Evolutionary conservation across 1,140 invertebrate genomes (phyloP).

Genomic region (Camponotus floridanus): DNA sequence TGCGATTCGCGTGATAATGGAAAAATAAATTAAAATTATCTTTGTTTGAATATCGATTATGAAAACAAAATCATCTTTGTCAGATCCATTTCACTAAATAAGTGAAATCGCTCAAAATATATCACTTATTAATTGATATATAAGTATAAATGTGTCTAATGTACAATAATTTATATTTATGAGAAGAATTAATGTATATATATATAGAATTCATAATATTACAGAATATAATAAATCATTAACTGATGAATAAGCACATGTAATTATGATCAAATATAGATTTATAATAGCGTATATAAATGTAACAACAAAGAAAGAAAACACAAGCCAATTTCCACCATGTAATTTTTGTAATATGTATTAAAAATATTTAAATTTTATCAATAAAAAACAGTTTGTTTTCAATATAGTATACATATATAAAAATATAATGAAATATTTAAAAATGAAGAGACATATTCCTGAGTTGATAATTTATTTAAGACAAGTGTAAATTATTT

Average conservation of each 20-base stretch:
- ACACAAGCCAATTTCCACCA: constrained; percentile 42
- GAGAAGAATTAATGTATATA: constrained; percentile 77
- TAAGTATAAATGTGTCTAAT: constrained; percentile 68
- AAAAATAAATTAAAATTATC: constrained; percentile 27
- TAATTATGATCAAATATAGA: constrained; percentile 71
- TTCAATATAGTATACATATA: neutral
- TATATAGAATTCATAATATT: constrained; percentile 74
- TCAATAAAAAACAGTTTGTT: neutral
- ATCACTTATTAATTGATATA: constrained; percentile 67
- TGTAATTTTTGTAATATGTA: constrained; percentile 12
- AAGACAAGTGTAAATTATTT: no score
- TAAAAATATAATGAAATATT: neutral
- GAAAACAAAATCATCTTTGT: constrained; percentile 45
- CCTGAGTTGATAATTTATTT: neutral
- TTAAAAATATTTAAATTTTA: constrained; percentile 14
- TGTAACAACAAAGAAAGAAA: constrained; percentile 1
- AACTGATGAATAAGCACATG: constrained; percentile 59
- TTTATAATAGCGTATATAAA: constrained; percentile 42
- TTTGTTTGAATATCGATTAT: constrained; percentile 24
- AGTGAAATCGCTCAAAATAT: constrained; percentile 79
- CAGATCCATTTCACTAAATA: constrained; percentile 61
- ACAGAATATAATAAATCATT: constrained; percentile 61
- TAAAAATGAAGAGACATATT: neutral
- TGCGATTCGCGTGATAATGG: neutral
- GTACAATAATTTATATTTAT: constrained; percentile 84